Base-by-base conservation (phyloP, 2,797 vertebrate genomes). In the Crenichthys baileyi region DNA sequence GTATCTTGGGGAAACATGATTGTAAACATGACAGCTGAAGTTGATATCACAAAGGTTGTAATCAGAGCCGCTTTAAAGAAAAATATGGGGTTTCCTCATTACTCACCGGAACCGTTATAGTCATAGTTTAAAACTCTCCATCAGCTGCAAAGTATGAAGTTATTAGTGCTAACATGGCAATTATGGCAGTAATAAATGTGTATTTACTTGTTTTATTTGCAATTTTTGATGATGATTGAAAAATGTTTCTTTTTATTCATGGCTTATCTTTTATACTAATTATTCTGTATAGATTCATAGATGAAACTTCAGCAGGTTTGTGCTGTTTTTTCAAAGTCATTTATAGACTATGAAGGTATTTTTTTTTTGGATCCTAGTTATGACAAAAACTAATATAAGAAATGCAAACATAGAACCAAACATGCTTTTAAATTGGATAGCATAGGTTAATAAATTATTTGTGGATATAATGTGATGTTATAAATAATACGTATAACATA, bases 321-420 rank as follows among this genome's bases (percentile, higher is more conserved):
- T 85, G 83, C 82, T 86, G 74, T n/a, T 87, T 83, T 26, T 63
- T 84, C 50, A 72, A 51, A 84, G 84, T 85, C 86, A 79, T 83
- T 87, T 7, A 58, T 60, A 80, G 63, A 79, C 77, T 78, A 36
- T 85, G 71, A 73, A 70, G 77, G 70, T 83, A 44, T 39, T 29
- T 58, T 78, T 72, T 82, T 71, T 79, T 5, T 41, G 31, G 20
- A 24, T 26, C 31, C 29, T 20, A 11, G 7, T 68, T 68, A 44
- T 39, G 18, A 67, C 20, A 41, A 67, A 39, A 39, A 39, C 29
- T 18, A 65, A 65, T 39, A 65, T 36, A 65, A 39, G 7, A 56
- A 56, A 0, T 56, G 24, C 55, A 56, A n/a, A 11, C 55, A 65
- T 6, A 41, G 2, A 70, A n/a, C 12, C 11, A 44, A 68, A 24